Evolutionary conservation across 1,140 invertebrate species (phyloP), one percentile per base, ranked within the genome.

Genomic region (Acromyrmex echinatior): DNA sequence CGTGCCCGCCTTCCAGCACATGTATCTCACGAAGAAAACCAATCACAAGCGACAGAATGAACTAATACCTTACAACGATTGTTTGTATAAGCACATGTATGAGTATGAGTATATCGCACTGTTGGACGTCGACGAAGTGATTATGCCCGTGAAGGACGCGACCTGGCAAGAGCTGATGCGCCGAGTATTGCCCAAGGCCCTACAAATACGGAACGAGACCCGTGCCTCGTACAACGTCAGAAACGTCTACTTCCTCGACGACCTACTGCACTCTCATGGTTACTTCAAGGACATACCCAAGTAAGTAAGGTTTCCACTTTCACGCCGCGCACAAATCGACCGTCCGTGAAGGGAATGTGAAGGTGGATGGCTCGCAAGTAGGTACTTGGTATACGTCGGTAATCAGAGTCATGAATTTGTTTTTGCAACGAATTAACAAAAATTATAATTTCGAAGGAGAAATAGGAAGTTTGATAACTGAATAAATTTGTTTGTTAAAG

Each of bases 41-140:
- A 99, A 98, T 92, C 97, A 99, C 94, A 99, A 99, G 93, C 96
- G 99, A 14, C 98, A 99, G 92, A 99, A 99, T 94, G 99, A 99
- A 94, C 96, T 99, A 56, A 99, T 99, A 90, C 98, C 99, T 0
- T 99, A 99, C 96, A 99, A 99, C 94, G 99, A 99, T 93, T 99
- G 99, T 92, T 96, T 99, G 6, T 99, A 99, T 95, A 97, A 98
- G 91, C 98, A 99, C 93, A 96, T 99, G 95, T 99, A 99, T 93
- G 96, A 97, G 60, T 99, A 99, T 93, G 97, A 98, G 74, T 99
- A 98, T 95, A 97, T 99, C 51, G 98, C 98, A 0, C 95, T 99
- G 16, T 95, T 99, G 31, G 99, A 99, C 92, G 98, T 98, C 60
- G 99, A 99, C 94, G 99, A 99, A 94, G 97, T 99, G 58, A 99